Evolutionary conservation across 2,113 vertebrate genomes (phyloP).

Genomic region (Labeo catla): DNA sequence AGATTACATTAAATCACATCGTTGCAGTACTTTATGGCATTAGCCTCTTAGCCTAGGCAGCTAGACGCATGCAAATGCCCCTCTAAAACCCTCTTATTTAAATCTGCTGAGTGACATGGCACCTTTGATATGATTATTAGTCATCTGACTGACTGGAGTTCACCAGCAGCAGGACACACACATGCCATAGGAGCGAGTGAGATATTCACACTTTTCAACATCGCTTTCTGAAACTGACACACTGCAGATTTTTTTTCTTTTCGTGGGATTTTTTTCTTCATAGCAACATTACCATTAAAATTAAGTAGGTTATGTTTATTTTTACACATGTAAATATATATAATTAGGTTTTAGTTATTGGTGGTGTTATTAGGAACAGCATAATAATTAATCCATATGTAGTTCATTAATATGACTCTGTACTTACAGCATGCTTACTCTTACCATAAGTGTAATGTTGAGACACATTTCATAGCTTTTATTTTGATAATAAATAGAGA

Average conservation of each 20-base stretch:
- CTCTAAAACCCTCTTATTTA: constrained; percentile 97
- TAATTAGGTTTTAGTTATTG: neutral
- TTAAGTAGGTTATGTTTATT: neutral
- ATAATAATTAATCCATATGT: neutral
- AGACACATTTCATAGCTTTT: neutral
- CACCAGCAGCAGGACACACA: constrained; percentile 90
- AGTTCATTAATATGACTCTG: neutral
- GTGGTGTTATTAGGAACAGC: neutral
- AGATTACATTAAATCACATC: constrained; percentile 99
- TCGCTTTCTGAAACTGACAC: constrained; percentile 75
- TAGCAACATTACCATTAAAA: neutral
- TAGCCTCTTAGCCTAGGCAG: constrained; percentile 96
- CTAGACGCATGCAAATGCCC: constrained; percentile 96
- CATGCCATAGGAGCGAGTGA: constrained; percentile 89
- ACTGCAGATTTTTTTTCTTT: constrained; percentile 52
- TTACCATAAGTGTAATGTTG: neutral
- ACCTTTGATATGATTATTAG: constrained; percentile 99
- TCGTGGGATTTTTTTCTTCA: neutral
- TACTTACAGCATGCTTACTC: neutral
- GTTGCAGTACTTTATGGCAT: constrained; percentile 94
- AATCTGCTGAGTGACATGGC: constrained; percentile 97
- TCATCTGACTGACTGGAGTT: constrained; percentile 95
- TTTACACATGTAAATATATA: neutral
- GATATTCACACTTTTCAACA: constrained; percentile 89
- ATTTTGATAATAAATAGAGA: neutral